A percentile compares a stretch with the other conserved stretches of the same genome.
Conservation (phyloP, 2,113 vertebrate species). For the Vulpes ferrilata region DNA sequence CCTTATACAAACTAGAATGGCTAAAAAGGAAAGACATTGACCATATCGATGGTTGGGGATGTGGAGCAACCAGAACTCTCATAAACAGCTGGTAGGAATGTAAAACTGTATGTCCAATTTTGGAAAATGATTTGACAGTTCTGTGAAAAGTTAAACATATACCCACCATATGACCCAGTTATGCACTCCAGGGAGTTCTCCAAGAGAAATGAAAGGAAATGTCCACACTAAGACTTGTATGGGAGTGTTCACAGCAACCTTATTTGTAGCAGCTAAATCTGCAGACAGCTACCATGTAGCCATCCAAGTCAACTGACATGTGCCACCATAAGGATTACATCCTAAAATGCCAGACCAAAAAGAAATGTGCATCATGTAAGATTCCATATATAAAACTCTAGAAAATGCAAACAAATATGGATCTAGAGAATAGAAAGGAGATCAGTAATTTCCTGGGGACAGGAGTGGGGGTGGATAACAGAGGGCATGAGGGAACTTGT, state of each 20-base stretch:
- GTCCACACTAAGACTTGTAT: neutral
- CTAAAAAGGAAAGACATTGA: neutral
- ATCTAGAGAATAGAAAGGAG: neutral
- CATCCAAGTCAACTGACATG: neutral
- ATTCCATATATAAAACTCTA: neutral
- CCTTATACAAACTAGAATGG: neutral
- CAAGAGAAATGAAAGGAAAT: neutral
- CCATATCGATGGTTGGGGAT: neutral
- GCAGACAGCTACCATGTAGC: neutral
- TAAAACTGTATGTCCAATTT: neutral
- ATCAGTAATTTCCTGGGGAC: neutral
- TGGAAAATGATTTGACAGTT: neutral
- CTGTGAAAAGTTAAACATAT: neutral
- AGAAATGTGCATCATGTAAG: neutral
- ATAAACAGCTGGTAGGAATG: neutral
- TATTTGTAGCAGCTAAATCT: neutral
- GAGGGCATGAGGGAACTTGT: neutral
- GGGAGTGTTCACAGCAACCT: neutral
- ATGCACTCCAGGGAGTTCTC: neutral
- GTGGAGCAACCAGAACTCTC: neutral
- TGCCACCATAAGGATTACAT: too few relatives aligned
- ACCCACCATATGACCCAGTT: too few relatives aligned
- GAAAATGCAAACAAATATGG: neutral
- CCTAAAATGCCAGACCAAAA: neutral
- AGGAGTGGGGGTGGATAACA: too few relatives aligned